Percentiles rank a stretch among this genome's conserved stretches.
Evolutionary conservation across 2,888 invertebrate genomes (phyloP).

Genomic region (Oxystoma pomonae): DNA sequence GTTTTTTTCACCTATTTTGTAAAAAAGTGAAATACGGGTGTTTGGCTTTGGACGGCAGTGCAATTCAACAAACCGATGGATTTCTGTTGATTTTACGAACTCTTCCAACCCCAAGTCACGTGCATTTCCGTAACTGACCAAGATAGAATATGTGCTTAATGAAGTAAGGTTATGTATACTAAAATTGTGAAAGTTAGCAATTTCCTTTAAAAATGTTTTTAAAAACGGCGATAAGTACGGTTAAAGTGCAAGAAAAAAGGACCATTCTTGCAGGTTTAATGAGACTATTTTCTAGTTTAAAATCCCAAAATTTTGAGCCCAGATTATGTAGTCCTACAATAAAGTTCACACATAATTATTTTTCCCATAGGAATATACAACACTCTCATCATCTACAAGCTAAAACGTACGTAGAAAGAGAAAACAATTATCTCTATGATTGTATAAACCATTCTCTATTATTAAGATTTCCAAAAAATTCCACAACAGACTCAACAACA

Average conservation of each 20-base stretch:
- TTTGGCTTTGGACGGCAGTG: too few species aligned
- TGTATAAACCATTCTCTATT: background rate
- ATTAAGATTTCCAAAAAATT: background rate
- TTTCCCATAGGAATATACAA: background rate
- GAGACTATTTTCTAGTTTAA: background rate
- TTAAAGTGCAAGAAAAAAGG: background rate
- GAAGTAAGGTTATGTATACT: background rate
- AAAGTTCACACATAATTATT: background rate
- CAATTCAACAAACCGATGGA: too few species aligned
- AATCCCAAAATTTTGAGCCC: background rate
- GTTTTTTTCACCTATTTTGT: too few species aligned
- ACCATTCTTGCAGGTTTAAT: background rate
- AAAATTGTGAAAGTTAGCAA: too few species aligned
- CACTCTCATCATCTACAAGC: background rate
- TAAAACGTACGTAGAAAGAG: background rate
- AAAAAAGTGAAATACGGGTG: too few species aligned
- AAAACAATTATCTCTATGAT: background rate
- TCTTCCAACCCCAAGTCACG: too few species aligned
- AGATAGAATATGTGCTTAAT: background rate
- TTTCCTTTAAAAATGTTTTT: background rate
- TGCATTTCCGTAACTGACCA: background rate
- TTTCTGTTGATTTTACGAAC: too few species aligned
- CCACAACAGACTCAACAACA: background rate
- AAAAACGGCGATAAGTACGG: background rate
- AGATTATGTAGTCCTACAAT: background rate